Conservation (phyloP, 35 echinoderm and acorn worm genomes). For the Apostichopus parvimensis region DNA sequence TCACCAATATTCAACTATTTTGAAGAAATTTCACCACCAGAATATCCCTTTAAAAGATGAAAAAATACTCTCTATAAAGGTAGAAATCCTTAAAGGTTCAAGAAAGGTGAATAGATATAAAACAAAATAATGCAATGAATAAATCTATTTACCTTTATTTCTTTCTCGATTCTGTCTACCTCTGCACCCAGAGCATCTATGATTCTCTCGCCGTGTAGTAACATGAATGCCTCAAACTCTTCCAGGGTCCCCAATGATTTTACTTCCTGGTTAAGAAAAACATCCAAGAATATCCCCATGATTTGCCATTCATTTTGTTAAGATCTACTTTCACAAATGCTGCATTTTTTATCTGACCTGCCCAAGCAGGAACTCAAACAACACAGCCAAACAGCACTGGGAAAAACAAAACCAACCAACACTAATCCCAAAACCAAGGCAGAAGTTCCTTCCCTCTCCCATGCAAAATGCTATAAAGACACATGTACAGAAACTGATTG, state of each 20-base stretch:
- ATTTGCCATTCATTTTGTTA: too few species aligned
- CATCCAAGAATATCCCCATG: background rate
- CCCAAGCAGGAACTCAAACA: too few species aligned
- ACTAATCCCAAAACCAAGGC: too few species aligned
- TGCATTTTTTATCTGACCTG: too few species aligned
- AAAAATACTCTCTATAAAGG: background rate
- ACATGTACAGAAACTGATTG: too few species aligned
- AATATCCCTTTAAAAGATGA: background rate
- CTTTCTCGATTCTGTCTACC: constrained; percentile 92
- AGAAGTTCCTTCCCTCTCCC: too few species aligned
- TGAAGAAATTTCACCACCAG: background rate
- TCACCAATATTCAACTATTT: too few species aligned
- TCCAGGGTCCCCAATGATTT: constrained; percentile 72
- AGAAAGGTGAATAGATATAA: background rate
- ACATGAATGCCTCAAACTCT: constrained; percentile 87
- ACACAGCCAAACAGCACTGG: too few species aligned
- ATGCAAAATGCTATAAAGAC: too few species aligned
- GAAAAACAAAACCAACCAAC: too few species aligned
- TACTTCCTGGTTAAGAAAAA: constrained; percentile 58
- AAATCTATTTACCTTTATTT: constrained; percentile 73
- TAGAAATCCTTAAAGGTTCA: background rate
- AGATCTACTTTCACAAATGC: too few species aligned
- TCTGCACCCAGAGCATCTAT: constrained; percentile 83
- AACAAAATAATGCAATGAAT: background rate
- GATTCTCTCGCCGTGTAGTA: constrained; percentile 87